Conservation (phyloP, 2,113 vertebrate species). For the Fulmarus glacialis region DNA sequence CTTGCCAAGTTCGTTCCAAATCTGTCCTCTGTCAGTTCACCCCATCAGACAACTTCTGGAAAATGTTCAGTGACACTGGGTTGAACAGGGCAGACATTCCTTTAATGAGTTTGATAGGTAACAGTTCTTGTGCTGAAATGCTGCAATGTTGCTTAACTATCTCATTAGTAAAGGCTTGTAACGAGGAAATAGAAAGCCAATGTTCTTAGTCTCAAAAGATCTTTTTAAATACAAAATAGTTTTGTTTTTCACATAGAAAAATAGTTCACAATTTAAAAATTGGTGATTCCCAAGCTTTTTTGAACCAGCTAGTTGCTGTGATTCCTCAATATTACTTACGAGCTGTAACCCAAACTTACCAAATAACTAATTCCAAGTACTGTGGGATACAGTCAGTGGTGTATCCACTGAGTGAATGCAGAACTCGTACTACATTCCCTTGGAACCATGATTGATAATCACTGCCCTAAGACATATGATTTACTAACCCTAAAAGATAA, state of each 20-base stretch:
- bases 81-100: conserved; percentile 21
- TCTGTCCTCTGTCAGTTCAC: conserved; percentile 31
- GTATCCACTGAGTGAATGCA: neutral
- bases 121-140: conserved; percentile 32
- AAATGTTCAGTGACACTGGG: conserved; percentile 15
- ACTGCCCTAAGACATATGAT: neutral
- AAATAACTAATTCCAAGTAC: neutral
- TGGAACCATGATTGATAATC: neutral
- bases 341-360: neutral
- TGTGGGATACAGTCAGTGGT: neutral
- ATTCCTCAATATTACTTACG: neutral
- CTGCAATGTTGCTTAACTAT: neutral
- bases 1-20: conserved; percentile 8
- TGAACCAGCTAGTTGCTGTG: neutral
- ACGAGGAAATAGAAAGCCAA: neutral
- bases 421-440: neutral
- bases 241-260: neutral
- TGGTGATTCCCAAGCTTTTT: neutral
- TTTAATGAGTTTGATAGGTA: conserved; percentile 27
- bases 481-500: conserved; percentile 16
- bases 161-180: neutral
- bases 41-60: conserved; percentile 29
- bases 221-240: neutral
- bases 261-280: neutral
- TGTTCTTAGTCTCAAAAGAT: neutral